Conservation (phyloP, 2,797 vertebrate genomes). For the Ciconia nigra region DNA sequence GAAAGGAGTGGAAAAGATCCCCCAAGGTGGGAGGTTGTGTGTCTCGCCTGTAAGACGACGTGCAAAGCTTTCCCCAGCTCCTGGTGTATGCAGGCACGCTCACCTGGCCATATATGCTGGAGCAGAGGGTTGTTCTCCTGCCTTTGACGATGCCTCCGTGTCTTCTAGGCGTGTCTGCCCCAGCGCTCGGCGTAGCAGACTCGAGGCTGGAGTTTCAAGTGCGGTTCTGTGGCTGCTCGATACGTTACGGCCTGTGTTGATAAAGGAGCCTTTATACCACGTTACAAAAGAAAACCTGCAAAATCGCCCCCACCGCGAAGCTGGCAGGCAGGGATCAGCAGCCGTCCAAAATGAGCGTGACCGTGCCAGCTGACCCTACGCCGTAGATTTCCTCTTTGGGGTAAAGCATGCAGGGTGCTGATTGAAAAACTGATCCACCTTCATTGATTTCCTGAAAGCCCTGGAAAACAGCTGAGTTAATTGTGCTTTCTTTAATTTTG, state of each 20-base stretch:
- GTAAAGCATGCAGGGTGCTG: not conserved
- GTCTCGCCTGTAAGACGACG: not conserved
- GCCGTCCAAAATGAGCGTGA: not conserved
- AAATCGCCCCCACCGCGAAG: accelerated
- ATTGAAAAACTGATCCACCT: not conserved
- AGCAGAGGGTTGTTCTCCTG: not conserved
- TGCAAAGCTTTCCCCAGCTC: not conserved
- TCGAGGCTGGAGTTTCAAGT: not conserved
- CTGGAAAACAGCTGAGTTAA: not conserved
- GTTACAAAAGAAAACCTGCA: not conserved
- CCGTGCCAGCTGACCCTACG: not conserved
- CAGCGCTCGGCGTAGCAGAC: accelerated
- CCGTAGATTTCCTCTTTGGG: not conserved
- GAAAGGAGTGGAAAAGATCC: not conserved
- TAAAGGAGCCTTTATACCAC: not conserved
- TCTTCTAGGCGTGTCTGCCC: not conserved
- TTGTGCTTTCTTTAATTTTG: not conserved
- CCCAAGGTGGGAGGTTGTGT: not conserved
- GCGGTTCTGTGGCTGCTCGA: not conserved
- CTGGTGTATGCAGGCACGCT: not conserved
- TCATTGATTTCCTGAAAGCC: not conserved
- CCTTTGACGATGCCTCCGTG: not conserved
- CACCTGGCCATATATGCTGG: not conserved
- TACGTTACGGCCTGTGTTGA: accelerated
- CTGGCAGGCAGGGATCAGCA: not conserved